A percentile compares a stretch with the other conserved stretches of the same genome.
Evolutionary conservation across 2,888 invertebrate genomes (phyloP).

Genomic region (Bibio marci): DNA sequence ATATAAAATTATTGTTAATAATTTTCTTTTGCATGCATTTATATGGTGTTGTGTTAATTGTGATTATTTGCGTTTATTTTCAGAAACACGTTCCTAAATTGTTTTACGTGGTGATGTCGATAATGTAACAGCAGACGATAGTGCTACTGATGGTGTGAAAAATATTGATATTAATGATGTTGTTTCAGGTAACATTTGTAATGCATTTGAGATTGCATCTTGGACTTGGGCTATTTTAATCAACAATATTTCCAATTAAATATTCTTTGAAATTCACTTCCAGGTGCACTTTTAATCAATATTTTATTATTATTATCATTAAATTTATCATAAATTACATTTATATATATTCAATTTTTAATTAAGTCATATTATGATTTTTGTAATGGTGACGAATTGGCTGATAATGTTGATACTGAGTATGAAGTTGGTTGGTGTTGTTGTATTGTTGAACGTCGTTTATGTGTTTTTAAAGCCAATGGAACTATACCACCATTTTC

Average conservation of each 20-base stretch:
- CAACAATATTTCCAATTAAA: constrained; percentile 11
- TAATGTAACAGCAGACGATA: too few species aligned
- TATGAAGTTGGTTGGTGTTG: background rate
- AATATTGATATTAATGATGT: too few species aligned
- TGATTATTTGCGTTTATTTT: constrained; percentile 13
- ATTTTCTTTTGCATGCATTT: too few species aligned
- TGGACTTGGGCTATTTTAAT: constrained; percentile 6
- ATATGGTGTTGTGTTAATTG: too few species aligned
- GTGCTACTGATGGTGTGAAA: too few species aligned
- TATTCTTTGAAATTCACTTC: constrained; percentile 14
- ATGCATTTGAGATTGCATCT: too few species aligned
- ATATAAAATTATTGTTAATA: too few species aligned
- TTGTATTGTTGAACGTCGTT: background rate
- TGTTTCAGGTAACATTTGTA: too few species aligned
- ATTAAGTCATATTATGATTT: background rate
- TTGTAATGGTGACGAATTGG: background rate
- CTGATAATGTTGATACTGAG: background rate
- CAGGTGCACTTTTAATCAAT: constrained; percentile 10
- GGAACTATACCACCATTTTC: background rate
- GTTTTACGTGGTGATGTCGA: constrained; percentile 14
- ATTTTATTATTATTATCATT: too few species aligned
- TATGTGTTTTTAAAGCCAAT: background rate
- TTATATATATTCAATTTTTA: background rate
- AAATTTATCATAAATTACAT: too few species aligned
- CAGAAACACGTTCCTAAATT: constrained; percentile 14